Base-by-base conservation (phyloP, 2,888 invertebrate species). In the Coleophora flavipennella region DNA sequence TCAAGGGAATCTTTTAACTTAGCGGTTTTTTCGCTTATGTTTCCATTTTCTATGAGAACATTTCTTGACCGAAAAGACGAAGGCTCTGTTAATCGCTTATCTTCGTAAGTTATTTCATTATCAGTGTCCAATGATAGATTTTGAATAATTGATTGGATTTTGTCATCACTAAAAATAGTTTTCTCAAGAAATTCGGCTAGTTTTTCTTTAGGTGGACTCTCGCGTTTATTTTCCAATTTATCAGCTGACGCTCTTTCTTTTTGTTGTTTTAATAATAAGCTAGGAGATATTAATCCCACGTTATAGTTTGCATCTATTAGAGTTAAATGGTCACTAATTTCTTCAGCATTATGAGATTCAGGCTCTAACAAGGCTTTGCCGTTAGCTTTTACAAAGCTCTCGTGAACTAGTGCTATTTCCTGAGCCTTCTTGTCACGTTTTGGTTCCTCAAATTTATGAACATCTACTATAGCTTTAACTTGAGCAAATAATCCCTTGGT, bases 191-290 rank as follows among this genome's bases (percentile, higher is more conserved):
- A 84, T 53, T 80, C 76, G 7, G 78, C 64, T 40, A 84, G 61
- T 46, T 68, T 69, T 53, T 81, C 83, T 62, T 77, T 83, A 20
- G 83, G 81, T 33, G 83, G 83, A 53, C 81, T 81, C 29, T 77
- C 75, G 8, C 79, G 65, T 59, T 73, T 74, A 40, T 58, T 62
- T 48, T 57, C 59, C 12, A 31, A 41, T 36, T 45, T 47, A 10
- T 32, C 38, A 33, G 8, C 8, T n/a, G 27, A 3, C 12, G 53
- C 39, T 42, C 62, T 63, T 46, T 62, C 57, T 34, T 55, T 56
- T 42, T 53, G 63, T 49, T 62, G 53, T 46, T 62, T 64, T 35
- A 68, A 46, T 33, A 69, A 48, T 35, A 53, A 11, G 48, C 58
- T 62, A 0, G 68, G 65, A 37, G 59, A 51, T n/a, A 60, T 46